Percentiles rank a stretch among this genome's conserved stretches.
Evolutionary conservation across 2,797 vertebrate species (phyloP).

Genomic region (Coreius guichenoti): DNA sequence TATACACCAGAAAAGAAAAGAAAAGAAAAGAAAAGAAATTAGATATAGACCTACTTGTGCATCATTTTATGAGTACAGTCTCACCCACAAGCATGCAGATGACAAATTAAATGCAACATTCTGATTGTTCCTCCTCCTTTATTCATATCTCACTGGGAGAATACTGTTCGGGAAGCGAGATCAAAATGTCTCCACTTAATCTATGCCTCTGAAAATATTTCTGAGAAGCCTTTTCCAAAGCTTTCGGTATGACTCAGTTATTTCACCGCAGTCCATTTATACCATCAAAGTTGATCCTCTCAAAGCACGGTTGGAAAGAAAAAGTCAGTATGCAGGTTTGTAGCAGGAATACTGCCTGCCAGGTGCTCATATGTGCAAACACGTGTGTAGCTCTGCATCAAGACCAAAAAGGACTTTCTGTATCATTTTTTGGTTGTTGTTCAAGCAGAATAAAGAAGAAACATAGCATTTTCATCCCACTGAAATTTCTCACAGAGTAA

Average conservation of each 20-base stretch:
- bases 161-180: conserved; percentile 33
- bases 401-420: not conserved
- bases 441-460: conserved; percentile 1
- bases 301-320: conserved; percentile 35
- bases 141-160: conserved; percentile 49
- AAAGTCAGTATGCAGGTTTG: conserved; percentile 29
- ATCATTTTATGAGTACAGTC: conserved; percentile 36
- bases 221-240: conserved; percentile 34
- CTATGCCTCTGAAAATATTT: conserved; percentile 51
- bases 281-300: conserved; percentile 51
- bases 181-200: conserved; percentile 49
- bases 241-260: conserved; percentile 51
- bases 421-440: not conserved
- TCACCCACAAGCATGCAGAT: conserved; percentile 43
- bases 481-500: conserved; percentile 12
- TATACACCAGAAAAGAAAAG: not conserved
- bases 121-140: conserved; percentile 56
- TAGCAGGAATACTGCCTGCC: not conserved
- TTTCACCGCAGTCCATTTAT: conserved; percentile 51
- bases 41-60: conserved; percentile 3
- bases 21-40: conserved; percentile 24
- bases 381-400: not conserved
- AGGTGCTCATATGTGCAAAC: conserved; percentile 1
- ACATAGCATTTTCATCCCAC: not conserved
- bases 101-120: conserved; percentile 53